These are phyloP conservation scores for Phortica magna DNA, from an alignment of 2,888 invertebrate genomes.

Conservation along the genomic window DNA sequence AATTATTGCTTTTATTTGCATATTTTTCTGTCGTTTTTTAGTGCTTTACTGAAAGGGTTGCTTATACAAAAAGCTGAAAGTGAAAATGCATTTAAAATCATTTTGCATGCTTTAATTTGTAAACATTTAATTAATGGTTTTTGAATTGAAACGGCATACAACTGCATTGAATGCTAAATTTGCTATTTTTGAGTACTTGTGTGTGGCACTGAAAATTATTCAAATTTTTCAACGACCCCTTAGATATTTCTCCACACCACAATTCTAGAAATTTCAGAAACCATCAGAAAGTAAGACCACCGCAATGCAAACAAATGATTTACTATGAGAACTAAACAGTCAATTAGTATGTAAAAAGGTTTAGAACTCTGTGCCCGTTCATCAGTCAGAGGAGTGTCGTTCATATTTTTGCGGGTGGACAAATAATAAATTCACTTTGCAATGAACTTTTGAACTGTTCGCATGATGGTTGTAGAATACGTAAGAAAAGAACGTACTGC, in stretches of 20 bases:
- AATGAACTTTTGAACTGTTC: conserved; percentile 30
- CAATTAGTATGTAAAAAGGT: conserved; percentile 62
- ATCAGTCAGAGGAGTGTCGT: conserved; percentile 8
- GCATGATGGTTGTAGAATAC: background rate
- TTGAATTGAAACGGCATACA: background rate
- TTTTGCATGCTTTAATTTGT: background rate
- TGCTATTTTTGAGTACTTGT: background rate
- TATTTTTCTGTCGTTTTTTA: conserved; percentile 1
- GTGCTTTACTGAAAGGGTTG: background rate
- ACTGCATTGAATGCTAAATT: background rate
- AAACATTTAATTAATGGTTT: background rate
- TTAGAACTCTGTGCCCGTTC: background rate
- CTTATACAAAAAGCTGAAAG: background rate
- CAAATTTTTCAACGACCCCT: background rate
- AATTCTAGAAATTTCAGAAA: background rate
- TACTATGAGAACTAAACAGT: conserved; percentile 58
- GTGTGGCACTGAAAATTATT: background rate
- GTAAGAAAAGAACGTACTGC: background rate
- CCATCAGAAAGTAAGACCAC: conserved; percentile 40
- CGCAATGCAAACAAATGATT: conserved; percentile 49
- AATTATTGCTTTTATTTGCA: conserved; percentile 55
- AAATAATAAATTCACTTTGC: conserved; percentile 31
- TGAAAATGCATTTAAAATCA: background rate
- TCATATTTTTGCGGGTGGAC: conserved; percentile 3
- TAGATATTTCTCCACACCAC: background rate